Evolutionary conservation across 2,113 vertebrate genomes (phyloP).

Genomic region (Sitta europaea): DNA sequence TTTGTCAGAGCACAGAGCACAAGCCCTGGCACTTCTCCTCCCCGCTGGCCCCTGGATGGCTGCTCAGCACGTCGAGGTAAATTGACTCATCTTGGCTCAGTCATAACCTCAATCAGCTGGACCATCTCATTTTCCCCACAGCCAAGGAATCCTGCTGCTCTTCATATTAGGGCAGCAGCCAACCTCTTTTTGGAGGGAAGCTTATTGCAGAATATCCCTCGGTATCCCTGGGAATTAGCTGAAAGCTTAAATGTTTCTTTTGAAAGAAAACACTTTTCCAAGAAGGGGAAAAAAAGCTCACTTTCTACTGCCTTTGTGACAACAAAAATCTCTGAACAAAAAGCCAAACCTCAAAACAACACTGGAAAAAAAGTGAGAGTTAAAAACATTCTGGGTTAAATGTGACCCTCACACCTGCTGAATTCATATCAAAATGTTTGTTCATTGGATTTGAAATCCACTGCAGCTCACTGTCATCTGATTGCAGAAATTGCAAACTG

Average conservation of each 20-base stretch:
- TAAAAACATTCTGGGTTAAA: not conserved
- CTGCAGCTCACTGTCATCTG: not conserved
- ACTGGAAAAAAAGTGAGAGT: not conserved
- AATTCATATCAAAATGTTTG: not conserved
- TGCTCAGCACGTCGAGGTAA: slow-evolving; percentile 39
- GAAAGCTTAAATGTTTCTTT: slow-evolving; percentile 3
- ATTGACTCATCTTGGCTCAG: slow-evolving; percentile 64
- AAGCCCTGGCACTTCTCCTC: not conserved
- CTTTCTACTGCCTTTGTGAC: not conserved
- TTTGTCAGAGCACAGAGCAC: not conserved
- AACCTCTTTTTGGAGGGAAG: slow-evolving; percentile 20
- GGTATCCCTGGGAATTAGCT: slow-evolving; percentile 5
- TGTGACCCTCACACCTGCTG: not conserved
- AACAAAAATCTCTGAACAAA: not conserved
- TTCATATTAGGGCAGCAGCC: slow-evolving; percentile 23
- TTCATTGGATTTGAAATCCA: not conserved
- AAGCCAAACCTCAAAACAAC: not conserved
- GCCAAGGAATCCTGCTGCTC: slow-evolving; percentile 39
- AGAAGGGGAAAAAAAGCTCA: fast-evolving
- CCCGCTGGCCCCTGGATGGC: not conserved
- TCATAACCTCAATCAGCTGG: slow-evolving; percentile 50
- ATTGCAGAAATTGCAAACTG: not conserved
- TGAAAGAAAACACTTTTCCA: not conserved
- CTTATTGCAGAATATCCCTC: slow-evolving; percentile 22
- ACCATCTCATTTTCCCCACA: slow-evolving; percentile 50